Evolutionary conservation across 2,888 invertebrate genomes (phyloP).

Genomic region (Sericinus montela): DNA sequence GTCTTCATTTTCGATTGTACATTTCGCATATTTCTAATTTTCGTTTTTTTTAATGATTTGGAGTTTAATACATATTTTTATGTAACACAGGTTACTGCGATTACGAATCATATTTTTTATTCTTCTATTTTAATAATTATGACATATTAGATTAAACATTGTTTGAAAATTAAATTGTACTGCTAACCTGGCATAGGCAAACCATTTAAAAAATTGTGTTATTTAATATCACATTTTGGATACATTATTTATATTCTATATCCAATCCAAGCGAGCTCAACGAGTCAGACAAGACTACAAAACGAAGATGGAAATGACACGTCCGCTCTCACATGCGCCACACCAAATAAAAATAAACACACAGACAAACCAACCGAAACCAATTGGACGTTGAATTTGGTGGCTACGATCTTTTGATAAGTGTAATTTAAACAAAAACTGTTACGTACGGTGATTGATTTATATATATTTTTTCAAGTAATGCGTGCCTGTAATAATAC

Average conservation of each 20-base stretch:
- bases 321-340: constrained; percentile 56
- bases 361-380: constrained; percentile 30
- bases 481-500: too few relatives aligned
- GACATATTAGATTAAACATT: too few relatives aligned
- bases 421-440: not conserved
- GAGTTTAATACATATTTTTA: too few relatives aligned
- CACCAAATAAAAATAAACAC: constrained; percentile 57
- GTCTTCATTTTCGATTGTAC: not conserved
- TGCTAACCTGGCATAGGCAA: too few relatives aligned
- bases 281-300: constrained; percentile 38
- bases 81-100: too few relatives aligned
- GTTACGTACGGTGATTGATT: not conserved
- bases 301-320: constrained; percentile 50
- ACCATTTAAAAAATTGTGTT: too few relatives aligned
- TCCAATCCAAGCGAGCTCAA: constrained; percentile 23
- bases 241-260: not conserved
- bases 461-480: too few relatives aligned
- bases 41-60: too few relatives aligned
- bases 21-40: not conserved
- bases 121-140: too few relatives aligned
- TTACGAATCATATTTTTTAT: too few relatives aligned
- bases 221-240: too few relatives aligned
- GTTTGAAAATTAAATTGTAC: too few relatives aligned
- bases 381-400: constrained; percentile 28
- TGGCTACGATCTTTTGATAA: constrained; percentile 12